Evolutionary conservation across 2,797 vertebrate species (phyloP).

Genomic region (Phoxinus dragarum): DNA sequence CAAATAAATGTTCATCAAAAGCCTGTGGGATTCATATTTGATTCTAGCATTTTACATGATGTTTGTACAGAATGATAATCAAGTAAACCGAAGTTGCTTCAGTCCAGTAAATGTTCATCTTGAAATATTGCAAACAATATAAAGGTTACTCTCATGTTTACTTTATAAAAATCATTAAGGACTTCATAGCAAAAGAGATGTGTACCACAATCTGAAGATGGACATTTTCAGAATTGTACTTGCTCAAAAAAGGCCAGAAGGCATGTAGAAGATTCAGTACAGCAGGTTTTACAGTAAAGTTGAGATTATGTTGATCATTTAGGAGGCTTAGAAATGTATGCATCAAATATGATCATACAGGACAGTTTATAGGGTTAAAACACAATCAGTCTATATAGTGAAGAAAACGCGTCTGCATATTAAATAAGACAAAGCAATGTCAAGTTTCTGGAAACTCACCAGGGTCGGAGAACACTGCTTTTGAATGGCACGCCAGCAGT

Average conservation of each 20-base stretch:
- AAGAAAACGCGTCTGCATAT: neutral
- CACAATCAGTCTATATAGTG: neutral
- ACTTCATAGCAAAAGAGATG: neutral
- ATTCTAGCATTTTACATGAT: neutral
- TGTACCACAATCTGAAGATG: neutral
- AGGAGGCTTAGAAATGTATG: neutral
- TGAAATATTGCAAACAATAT: neutral
- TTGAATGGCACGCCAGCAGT: conserved; percentile 82
- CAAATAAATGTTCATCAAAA: neutral
- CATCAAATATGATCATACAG: neutral
- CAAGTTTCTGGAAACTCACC: conserved; percentile 68
- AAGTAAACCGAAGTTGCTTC: too few species aligned
- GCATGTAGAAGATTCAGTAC: neutral
- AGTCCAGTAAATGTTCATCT: too few species aligned
- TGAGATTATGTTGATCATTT: neutral
- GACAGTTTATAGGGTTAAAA: neutral
- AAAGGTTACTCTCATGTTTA: neutral
- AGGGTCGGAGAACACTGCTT: conserved; percentile 84
- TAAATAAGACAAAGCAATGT: conserved; percentile 4
- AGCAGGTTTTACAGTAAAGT: neutral
- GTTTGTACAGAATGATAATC: neutral
- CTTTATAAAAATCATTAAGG: neutral
- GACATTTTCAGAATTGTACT: neutral
- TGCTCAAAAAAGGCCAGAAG: neutral
- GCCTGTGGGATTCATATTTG: neutral